Percentiles rank a stretch among this genome's conserved stretches.
Evolutionary conservation across 2,797 vertebrate genomes (phyloP).

Genomic region (Sebastes melanostomus): DNA sequence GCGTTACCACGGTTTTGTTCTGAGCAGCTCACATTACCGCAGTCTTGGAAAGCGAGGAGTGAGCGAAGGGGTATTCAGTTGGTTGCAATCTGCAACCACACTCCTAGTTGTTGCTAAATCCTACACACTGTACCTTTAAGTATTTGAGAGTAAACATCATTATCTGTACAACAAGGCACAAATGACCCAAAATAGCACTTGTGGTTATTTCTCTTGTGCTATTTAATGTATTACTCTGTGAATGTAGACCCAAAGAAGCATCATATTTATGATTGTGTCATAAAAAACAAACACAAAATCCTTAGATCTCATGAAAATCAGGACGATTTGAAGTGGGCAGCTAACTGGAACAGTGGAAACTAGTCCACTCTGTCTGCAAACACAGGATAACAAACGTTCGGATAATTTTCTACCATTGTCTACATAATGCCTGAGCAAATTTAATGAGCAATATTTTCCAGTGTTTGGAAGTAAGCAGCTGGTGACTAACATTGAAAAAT

Average conservation of each 20-base stretch:
- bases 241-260: background rate
- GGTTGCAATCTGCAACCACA: no score
- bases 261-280: background rate
- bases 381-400: background rate
- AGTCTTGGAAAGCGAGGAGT: no score
- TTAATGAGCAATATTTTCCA: background rate
- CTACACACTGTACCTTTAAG: background rate
- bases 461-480: background rate
- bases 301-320: constrained; percentile 5
- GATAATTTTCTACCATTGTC: background rate
- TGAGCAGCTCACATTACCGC: no score
- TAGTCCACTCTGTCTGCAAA: constrained; percentile 15
- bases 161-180: background rate
- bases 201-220: background rate
- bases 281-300: background rate
- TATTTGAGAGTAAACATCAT: background rate
- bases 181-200: background rate
- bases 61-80: no score
- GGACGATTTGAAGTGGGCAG: constrained; percentile 13
- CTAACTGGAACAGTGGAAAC: constrained; percentile 28
- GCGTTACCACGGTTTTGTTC: no score
- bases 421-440: background rate
- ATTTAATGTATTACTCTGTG: background rate
- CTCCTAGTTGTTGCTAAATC: no score
- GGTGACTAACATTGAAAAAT: background rate